Evolutionary conservation across 2,888 invertebrate genomes (phyloP).

Genomic region (Lomographa bimaculata): DNA sequence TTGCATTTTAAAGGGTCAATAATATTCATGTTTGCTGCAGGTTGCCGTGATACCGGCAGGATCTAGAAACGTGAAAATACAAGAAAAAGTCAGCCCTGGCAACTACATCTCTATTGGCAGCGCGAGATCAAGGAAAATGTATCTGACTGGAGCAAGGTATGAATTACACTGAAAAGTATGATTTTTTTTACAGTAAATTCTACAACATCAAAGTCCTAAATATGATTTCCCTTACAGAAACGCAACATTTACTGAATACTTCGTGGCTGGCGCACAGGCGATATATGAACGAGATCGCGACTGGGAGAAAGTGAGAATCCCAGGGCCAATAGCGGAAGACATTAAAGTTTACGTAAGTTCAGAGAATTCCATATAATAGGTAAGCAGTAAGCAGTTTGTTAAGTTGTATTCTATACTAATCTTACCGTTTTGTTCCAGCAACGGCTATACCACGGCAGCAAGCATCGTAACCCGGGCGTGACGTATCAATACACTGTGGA

Average conservation of each 20-base stretch:
- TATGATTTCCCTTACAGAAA: constrained; percentile 70
- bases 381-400: no score
- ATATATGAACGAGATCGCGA: constrained; percentile 91
- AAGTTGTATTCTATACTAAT: no score
- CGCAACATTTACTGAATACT: constrained; percentile 90
- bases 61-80: constrained; percentile 90
- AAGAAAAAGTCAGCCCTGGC: constrained; percentile 89
- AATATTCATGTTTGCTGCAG: no score
- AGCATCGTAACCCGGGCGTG: constrained; percentile 90
- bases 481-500: constrained; percentile 92
- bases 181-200: no score
- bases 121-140: constrained; percentile 87
- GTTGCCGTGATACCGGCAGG: constrained; percentile 90
- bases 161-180: constrained; percentile 19
- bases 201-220: no score
- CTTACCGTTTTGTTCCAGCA: constrained; percentile 50
- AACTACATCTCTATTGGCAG: constrained; percentile 92
- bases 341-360: constrained; percentile 91
- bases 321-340: constrained; percentile 91
- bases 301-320: constrained; percentile 91
- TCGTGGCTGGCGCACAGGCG: constrained; percentile 90
- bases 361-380: no score
- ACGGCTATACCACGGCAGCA: constrained; percentile 87
- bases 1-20: no score
- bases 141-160: constrained; percentile 91